phyloP scores from a whole-genome alignment of 2,113 vertebrate genomes.

The Atlantisia rogersi region DNA sequence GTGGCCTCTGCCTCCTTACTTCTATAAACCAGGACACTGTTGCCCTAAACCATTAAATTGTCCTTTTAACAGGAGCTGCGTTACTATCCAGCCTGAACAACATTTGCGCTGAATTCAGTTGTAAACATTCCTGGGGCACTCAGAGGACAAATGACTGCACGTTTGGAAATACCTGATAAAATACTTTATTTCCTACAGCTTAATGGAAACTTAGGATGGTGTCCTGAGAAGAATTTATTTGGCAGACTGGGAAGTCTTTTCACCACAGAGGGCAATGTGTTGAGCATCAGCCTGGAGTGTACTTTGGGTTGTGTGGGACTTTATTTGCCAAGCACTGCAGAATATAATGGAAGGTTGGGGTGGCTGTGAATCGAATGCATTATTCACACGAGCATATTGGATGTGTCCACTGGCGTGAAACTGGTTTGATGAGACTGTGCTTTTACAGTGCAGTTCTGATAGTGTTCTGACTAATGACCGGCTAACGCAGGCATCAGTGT shows the following conservation, averaged over 20 bases:
- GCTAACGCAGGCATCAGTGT: background rate
- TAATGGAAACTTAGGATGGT: constrained; percentile 57
- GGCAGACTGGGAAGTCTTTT: constrained; percentile 59
- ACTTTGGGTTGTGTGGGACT: background rate
- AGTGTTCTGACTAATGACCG: background rate
- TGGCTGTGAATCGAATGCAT: background rate
- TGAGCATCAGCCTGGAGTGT: background rate
- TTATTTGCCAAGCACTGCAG: background rate
- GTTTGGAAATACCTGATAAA: constrained; percentile 66
- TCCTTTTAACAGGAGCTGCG: constrained; percentile 49
- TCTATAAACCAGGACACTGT: constrained; percentile 56
- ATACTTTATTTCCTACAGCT: constrained; percentile 52
- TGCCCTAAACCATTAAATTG: constrained; percentile 47
- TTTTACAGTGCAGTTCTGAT: constrained; percentile 38
- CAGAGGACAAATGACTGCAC: constrained; percentile 63
- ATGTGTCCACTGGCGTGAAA: constrained; percentile 9
- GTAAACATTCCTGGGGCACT: constrained; percentile 60
- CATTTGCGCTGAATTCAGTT: constrained; percentile 51
- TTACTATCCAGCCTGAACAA: constrained; percentile 28
- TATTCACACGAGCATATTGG: background rate
- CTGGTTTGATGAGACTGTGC: constrained; percentile 9
- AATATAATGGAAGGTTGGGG: background rate
- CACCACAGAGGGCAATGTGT: background rate
- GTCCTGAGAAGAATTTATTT: constrained; percentile 63
- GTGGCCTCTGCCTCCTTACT: background rate